Base-by-base conservation (phyloP, 1,140 invertebrate genomes). In the Drosophila sturtevanti region DNA sequence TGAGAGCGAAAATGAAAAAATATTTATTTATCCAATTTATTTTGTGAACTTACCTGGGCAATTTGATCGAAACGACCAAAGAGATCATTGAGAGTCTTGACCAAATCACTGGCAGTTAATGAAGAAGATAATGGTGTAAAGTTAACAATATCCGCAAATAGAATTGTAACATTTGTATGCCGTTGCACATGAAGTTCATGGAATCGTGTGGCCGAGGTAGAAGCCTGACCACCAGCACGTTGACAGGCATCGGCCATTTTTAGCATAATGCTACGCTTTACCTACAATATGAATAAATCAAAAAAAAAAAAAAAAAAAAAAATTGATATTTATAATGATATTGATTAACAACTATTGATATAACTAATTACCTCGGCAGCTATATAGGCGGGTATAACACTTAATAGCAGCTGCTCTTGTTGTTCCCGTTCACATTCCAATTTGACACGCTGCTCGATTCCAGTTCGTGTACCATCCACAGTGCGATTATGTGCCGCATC, bases 91-190 rank as follows among this genome's bases (percentile, higher is more conserved):
- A 99, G 93, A 0, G 98, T 98, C 92, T 96, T 96, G 0, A 99
- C 98, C 12, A 99, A 93, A 92, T 99, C 98, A 5, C 97, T 98
- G 12, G 98, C 98, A 24, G 96, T 97, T 61, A 99, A 94, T 81
- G 97, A 95, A 70, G 98, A 98, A 0, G 98, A 98, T 3, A 99
- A 93, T 0, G 97, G 97, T 0, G 98, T 99, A 91, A 99, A 99
- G 92, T 99, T 99, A 38, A 99, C 98, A 71, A 99, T 99, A 89
- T 99, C 98, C 0, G 98, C 98, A 93, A 99, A 99, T 9, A 99
- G 93, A 77, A 99, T 99, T 89, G 98, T 99, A 77, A 99, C 98
- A 91, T 98, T 98, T 89, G 99, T 98, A 91, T 99, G 97, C n/a
- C 97, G 93, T 87, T 99, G 97, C 9, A 99, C 98, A 92, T 99